Evolutionary conservation across 2,888 invertebrate genomes (phyloP).

Genomic region (Marasmarcha lunaedactyla): DNA sequence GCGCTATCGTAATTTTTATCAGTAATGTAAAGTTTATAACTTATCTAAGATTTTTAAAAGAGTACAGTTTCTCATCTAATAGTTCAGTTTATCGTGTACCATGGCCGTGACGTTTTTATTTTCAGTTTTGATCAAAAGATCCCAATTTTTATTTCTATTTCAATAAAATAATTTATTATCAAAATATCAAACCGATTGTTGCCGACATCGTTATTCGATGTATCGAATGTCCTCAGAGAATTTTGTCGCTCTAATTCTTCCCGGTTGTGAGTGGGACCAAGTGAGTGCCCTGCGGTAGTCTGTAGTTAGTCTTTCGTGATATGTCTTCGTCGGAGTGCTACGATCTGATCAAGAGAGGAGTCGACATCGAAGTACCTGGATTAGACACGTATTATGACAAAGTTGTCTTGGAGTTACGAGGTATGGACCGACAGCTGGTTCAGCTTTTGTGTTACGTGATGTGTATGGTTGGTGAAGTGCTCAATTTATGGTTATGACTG

Average conservation of each 20-base stretch:
- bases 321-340: conserved; percentile 66
- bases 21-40: conserved; percentile 4
- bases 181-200: conserved; percentile 45
- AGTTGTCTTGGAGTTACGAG: conserved; percentile 70
- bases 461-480: no score
- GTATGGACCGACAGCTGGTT: conserved; percentile 58
- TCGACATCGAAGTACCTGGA: conserved; percentile 63
- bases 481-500: no score
- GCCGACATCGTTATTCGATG: conserved; percentile 51
- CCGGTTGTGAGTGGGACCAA: conserved; percentile 28
- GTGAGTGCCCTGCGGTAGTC: conserved; percentile 30
- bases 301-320: conserved; percentile 12
- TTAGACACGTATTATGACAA: conserved; percentile 70
- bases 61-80: background rate
- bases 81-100: conserved; percentile 7
- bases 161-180: conserved; percentile 4
- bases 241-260: conserved; percentile 67
- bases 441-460: conserved; percentile 13
- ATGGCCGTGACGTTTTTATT: background rate
- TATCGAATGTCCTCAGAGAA: conserved; percentile 62
- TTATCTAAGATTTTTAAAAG: conserved; percentile 5
- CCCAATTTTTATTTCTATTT: conserved; percentile 3
- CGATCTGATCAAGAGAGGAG: conserved; percentile 60
- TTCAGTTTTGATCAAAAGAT: conserved; percentile 2
- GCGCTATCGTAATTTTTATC: conserved; percentile 5